These are phyloP conservation scores for Trinectes maculatus DNA, from an alignment of 2,113 vertebrate species.

Conservation along the genomic window DNA sequence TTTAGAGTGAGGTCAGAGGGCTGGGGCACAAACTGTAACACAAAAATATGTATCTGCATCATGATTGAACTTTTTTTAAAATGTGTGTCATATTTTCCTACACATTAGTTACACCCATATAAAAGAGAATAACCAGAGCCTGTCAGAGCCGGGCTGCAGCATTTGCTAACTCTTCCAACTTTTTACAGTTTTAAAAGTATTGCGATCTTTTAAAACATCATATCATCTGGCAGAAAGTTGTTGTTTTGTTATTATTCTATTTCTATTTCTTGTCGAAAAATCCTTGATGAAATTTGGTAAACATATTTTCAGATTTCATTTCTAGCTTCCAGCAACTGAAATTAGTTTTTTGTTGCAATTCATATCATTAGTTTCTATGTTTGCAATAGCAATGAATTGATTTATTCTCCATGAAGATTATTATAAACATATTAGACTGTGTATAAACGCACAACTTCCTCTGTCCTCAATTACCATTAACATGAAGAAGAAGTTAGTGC, in stretches of 20 bases:
- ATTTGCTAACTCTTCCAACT: not conserved
- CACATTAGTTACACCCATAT: not conserved
- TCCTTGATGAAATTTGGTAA: not conserved
- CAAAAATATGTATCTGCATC: not conserved
- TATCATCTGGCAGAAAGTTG: not conserved
- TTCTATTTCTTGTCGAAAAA: too few species aligned
- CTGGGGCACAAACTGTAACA: not conserved
- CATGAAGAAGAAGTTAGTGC: not conserved
- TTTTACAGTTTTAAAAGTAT: constrained; percentile 10
- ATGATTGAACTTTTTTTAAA: not conserved
- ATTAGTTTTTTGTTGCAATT: not conserved
- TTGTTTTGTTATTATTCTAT: not conserved
- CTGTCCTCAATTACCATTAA: not conserved
- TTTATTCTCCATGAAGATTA: not conserved
- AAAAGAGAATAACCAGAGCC: not conserved
- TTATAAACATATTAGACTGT: not conserved
- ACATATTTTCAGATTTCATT: not conserved
- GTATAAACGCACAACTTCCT: too few species aligned
- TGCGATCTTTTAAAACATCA: constrained; percentile 2
- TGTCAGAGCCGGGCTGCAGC: not conserved
- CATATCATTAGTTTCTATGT: not conserved
- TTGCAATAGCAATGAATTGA: not conserved
- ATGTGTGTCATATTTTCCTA: not conserved
- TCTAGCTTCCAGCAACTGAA: not conserved
- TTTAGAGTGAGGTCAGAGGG: not conserved